Base-by-base conservation (phyloP, 2,888 invertebrate species). In the Melieria omissa region DNA sequence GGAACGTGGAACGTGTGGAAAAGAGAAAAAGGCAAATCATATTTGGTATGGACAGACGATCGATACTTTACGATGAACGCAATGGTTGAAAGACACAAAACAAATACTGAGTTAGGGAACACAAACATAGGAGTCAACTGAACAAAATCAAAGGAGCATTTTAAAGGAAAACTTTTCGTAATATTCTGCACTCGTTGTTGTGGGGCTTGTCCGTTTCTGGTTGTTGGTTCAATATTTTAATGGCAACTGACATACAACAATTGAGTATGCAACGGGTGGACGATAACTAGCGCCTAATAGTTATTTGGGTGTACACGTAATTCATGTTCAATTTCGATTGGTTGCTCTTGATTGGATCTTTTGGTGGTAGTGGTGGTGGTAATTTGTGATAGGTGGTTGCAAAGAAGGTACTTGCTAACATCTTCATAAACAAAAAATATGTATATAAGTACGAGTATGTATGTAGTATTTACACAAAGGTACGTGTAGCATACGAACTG, bases 381-480 rank as follows among this genome's bases (percentile, higher is more conserved):
- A 57, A 58, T 29, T 12, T 16, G 55, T 66, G 66, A 57, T 58
- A 46, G 46, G 65, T 65, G 65, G 29, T 65, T 57, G 57, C 58
- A 66, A 57, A 57, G 47, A 47, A 57, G 41, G 66, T 58, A 57
- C 42, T 64, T 42, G n/a, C 52, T 64, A 64, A 64, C 64, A 64
- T 52, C 54, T 52, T 52, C 42, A 29, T 64, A 5, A 64, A 64
- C 64, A 58, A 49, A 66, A 47, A 66, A 41, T 66, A 42, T 41
- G 47, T 47, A n/a, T 66, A 66, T 49, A 42, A 49, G 42, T 49
- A 58, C 42, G 66, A 55, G 9, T 29, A 55, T 58, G 5, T 58
- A 57, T n/a, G 58, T 42, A 65, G 52, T 65, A 65, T 65, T 65
- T 65, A 65, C 64, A 65, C 5, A 41, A 65, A n/a, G 16, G 12